Percentiles rank a stretch among this genome's conserved stretches.
Evolutionary conservation across 2,888 invertebrate genomes (phyloP).

Genomic region (Andrena chrysosceles): DNA sequence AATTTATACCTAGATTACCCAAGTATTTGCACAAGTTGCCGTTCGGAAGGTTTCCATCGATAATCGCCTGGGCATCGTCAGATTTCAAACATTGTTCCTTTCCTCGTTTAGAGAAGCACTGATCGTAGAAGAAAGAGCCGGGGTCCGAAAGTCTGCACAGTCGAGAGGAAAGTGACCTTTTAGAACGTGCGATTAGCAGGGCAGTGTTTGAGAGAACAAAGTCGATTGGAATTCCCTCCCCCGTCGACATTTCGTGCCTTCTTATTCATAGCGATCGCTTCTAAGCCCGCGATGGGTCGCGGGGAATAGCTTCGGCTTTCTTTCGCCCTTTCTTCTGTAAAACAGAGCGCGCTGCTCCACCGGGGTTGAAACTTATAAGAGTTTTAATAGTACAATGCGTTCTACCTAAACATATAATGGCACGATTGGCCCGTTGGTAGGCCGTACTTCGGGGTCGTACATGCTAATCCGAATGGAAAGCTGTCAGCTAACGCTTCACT

Average conservation of each 20-base stretch:
- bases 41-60: conserved; percentile 32
- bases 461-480: conserved; percentile 46
- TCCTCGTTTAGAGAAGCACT: neutral
- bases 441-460: conserved; percentile 53
- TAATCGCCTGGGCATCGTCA: neutral
- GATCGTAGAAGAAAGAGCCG: neutral
- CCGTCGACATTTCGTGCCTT: conserved; percentile 19
- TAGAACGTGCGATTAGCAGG: conserved; percentile 18
- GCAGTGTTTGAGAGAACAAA: conserved; percentile 57
- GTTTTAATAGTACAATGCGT: conserved; percentile 45
- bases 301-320: conserved; percentile 19
- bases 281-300: conserved; percentile 20
- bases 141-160: neutral
- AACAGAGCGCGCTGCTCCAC: conserved; percentile 5
- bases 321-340: neutral
- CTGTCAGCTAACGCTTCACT: conserved; percentile 45
- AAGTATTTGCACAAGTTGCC: conserved; percentile 55
- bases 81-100: neutral
- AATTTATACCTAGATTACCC: conserved; percentile 61
- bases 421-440: conserved; percentile 55
- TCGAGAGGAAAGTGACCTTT: conserved; percentile 19
- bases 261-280: conserved; percentile 27
- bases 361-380: conserved; percentile 23
- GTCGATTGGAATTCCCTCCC: conserved; percentile 28
- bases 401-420: conserved; percentile 65